Evolutionary conservation across 2,797 vertebrate genomes (phyloP).

Genomic region (Epinephelus awoara): DNA sequence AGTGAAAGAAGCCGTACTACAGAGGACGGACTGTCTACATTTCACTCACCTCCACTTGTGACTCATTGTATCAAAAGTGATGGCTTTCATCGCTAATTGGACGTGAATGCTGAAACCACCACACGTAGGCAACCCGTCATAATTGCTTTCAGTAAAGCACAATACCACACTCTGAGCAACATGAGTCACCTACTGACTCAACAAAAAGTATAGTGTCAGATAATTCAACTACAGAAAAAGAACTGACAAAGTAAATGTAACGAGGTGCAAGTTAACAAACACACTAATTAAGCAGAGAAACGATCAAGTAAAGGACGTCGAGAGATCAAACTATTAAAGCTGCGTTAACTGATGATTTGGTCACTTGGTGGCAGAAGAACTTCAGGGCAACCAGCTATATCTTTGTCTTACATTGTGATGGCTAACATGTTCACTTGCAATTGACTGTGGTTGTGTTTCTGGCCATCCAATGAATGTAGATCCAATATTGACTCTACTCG

Average conservation of each 20-base stretch:
- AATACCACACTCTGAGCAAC: constrained; percentile 11
- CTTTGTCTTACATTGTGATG: too few species aligned
- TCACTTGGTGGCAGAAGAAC: not conserved
- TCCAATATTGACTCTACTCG: too few species aligned
- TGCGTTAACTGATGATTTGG: not conserved
- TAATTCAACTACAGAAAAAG: not conserved
- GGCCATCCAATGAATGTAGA: too few species aligned
- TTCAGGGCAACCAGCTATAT: not conserved
- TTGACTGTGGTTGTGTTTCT: too few species aligned
- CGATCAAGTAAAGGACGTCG: too few species aligned
- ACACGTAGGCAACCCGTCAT: not conserved
- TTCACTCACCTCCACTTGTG: constrained; percentile 37
- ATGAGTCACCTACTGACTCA: constrained; percentile 13
- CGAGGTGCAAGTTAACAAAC: not conserved
- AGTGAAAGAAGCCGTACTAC: constrained; percentile 65
- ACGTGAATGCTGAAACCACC: constrained; percentile 21
- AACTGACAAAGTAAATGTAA: not conserved
- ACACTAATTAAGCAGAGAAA: not conserved
- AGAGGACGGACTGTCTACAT: constrained; percentile 41
- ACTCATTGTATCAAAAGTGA: constrained; percentile 42
- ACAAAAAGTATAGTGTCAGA: not conserved
- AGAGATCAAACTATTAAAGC: not conserved
- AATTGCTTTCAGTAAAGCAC: constrained; percentile 8
- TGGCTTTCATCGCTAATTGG: not conserved
- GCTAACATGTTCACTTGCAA: too few species aligned